Evolutionary conservation across 2,888 invertebrate genomes (phyloP), one percentile per base, ranked within the genome.

Genomic region (Drosophila lutescens): DNA sequence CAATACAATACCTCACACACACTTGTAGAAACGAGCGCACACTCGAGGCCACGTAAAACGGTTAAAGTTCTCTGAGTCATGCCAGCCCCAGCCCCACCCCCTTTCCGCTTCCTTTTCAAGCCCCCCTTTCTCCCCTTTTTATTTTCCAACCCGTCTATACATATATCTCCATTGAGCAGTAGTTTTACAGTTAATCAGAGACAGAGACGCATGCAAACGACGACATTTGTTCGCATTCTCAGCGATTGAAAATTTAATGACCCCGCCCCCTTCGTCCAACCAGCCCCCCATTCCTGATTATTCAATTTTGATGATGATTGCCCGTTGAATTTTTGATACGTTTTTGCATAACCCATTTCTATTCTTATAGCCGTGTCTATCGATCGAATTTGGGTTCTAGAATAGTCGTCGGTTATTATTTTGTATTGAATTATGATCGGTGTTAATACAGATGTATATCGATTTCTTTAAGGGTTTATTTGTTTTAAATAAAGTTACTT

Each of bases 161-260:
- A n/a, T 40, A 15, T 15, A 40, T 51, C 20, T 15, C 53, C 38
- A 53, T 53, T 49, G 34, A 49, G 34, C 17, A 34, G 38, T 53
- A 38, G 53, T 26, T 53, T 53, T 53, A 53, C 53, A 40, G 53
- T 53, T 53, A 53, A 59, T 59, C 54, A 12, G n/a, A 20, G 10
- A 30, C 13, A 10, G 36, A 30, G 17, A 20, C 30, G 12, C 53
- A 40, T n/a, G 13, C 30, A 8, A 10, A 38, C 38, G 51, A 51
- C 38, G 68, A 53, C 68, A 57, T 66, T 68, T 66, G 67, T 66
- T 66, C 67, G 49, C 51, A 59, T 69, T 69, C 58, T 41, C 68
- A 69, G 58, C 47, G 15, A 47, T 68, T 23, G 57, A 51, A 50
- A 66, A 57, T 46, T 65, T 62, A 49, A 49, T 49, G 49, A 34